Evolutionary conservation across 2,888 invertebrate species (phyloP).

Genomic region (Drosophila nigricruria): DNA sequence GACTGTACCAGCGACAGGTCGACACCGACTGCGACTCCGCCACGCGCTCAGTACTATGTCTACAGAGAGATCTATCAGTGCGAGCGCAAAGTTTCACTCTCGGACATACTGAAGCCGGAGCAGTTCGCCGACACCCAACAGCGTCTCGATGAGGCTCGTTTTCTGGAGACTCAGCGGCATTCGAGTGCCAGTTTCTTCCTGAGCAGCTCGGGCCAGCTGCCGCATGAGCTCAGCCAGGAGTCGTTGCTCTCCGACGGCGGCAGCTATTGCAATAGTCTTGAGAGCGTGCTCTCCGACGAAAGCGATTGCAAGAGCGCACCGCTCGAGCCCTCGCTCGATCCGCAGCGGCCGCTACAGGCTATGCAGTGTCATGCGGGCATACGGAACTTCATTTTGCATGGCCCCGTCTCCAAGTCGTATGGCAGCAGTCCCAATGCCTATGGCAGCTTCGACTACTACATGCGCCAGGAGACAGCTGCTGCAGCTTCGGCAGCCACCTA

Average conservation of each 20-base stretch:
- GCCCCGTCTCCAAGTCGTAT: constrained; percentile 87
- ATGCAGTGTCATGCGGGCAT: constrained; percentile 82
- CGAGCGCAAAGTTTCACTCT: constrained; percentile 87
- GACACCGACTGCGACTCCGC: constrained; percentile 77
- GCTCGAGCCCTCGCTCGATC: constrained; percentile 87
- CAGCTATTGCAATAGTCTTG: constrained; percentile 91
- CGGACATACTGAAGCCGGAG: constrained; percentile 86
- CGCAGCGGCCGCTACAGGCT: constrained; percentile 75
- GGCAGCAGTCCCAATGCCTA: constrained; percentile 88
- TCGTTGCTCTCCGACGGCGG: constrained; percentile 91
- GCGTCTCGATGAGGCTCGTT: constrained; percentile 83
- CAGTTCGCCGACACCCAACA: constrained; percentile 82
- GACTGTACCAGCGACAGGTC: constrained; percentile 86
- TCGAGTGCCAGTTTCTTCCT: constrained; percentile 94
- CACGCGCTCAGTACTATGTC: constrained; percentile 90
- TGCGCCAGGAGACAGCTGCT: constrained; percentile 78
- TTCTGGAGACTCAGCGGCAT: constrained; percentile 87
- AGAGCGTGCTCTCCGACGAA: constrained; percentile 93
- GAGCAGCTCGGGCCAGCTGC: constrained; percentile 87
- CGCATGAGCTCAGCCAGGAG: constrained; percentile 89
- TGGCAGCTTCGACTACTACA: constrained; percentile 87
- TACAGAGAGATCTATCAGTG: constrained; percentile 86
- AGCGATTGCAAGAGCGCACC: constrained; percentile 93
- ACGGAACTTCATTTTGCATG: constrained; percentile 82
- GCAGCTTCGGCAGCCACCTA: constrained; percentile 56